These are phyloP conservation scores for Crotalus viridis DNA, from an alignment of 2,113 vertebrate genomes.

Conservation along the genomic window DNA sequence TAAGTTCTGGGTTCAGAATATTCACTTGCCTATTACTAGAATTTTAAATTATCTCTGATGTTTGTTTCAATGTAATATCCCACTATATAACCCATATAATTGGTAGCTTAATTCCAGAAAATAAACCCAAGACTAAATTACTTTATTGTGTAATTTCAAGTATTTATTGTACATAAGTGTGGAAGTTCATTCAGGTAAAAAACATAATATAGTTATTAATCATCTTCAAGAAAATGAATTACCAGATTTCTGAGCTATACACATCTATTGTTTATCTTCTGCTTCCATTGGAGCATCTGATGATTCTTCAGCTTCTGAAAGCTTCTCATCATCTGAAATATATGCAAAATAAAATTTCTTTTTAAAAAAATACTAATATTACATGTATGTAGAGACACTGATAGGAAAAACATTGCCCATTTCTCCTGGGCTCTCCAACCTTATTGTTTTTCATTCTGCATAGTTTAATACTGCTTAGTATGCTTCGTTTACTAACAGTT, in stretches of 20 bases:
- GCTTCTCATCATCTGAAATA: constrained; percentile 90
- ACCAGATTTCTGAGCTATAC: not conserved
- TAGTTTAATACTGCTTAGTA: not conserved
- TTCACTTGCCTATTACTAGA: constrained; percentile 27
- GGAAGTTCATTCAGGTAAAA: constrained; percentile 16
- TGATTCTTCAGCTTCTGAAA: constrained; percentile 85
- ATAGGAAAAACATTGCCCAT: not conserved
- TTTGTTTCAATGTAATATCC: constrained; percentile 7
- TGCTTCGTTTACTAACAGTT: not conserved
- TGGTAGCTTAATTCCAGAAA: constrained; percentile 26
- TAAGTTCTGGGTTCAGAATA: not conserved
- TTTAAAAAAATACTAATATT: constrained; percentile 13
- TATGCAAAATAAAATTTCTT: constrained; percentile 73
- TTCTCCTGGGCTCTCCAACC: not conserved
- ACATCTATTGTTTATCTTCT: constrained; percentile 71
- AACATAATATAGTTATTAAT: constrained; percentile 31
- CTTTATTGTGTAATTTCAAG: not conserved
- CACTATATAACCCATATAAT: not conserved
- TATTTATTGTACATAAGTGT: constrained; percentile 25
- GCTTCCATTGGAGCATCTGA: constrained; percentile 81
- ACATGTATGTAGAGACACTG: not conserved
- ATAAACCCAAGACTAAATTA: not conserved
- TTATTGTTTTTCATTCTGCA: not conserved
- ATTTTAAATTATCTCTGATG: constrained; percentile 8
- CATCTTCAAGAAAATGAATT: not conserved